These are phyloP conservation scores for Phaethon lepturus DNA, from an alignment of 2,113 vertebrate species.

Conservation along the genomic window DNA sequence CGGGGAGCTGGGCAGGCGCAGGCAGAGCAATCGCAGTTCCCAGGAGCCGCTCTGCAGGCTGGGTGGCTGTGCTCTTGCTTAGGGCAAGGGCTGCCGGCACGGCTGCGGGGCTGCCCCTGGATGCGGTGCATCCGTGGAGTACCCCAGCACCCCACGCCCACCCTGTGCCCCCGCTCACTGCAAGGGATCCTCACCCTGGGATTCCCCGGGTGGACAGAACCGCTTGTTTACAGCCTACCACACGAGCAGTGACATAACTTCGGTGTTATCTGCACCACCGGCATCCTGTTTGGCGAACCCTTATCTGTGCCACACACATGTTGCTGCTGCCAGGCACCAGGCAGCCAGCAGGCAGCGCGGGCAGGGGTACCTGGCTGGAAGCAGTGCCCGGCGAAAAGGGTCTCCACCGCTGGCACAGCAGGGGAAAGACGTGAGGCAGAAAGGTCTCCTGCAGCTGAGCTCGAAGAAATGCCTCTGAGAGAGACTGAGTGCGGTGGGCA, in stretches of 20 bases:
- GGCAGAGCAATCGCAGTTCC: background rate
- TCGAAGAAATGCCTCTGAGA: background rate
- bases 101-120: background rate
- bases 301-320: background rate
- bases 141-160: background rate
- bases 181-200: background rate
- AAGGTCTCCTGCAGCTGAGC: background rate
- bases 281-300: conserved; percentile 46
- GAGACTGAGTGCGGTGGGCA: background rate
- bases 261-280: background rate
- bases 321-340: background rate
- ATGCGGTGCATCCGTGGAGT: background rate
- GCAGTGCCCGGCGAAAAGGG: background rate
- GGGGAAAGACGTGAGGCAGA: background rate
- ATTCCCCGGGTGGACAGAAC: background rate
- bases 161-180: rapidly evolving
- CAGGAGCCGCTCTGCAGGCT: background rate
- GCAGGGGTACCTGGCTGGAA: background rate
- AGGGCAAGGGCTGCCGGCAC: background rate
- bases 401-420: background rate
- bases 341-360: rapidly evolving
- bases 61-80: background rate
- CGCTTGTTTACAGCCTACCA: background rate
- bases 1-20: background rate
- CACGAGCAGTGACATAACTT: background rate